phyloP scores from a whole-genome alignment of 1,140 invertebrate genomes.

The Drosophila parvula region DNA sequence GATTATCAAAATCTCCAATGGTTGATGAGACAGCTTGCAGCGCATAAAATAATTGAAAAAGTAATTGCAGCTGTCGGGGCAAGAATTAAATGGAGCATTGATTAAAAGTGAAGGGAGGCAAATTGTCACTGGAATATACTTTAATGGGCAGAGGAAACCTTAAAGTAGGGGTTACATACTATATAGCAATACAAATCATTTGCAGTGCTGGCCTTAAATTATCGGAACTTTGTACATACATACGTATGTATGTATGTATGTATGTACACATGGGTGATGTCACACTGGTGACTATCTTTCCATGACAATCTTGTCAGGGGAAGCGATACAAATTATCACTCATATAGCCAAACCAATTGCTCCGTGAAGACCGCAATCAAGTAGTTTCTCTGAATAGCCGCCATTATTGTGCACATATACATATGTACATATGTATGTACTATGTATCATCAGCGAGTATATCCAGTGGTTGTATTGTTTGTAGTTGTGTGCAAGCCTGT shows the following conservation, averaged over 20 bases:
- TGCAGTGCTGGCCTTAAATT: neutral
- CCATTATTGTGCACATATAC: constrained; percentile 11
- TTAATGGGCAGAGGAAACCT: neutral
- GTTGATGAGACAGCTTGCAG: constrained; percentile 17
- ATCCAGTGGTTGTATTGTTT: constrained; percentile 2
- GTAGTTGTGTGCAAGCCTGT: neutral
- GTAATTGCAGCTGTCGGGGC: neutral
- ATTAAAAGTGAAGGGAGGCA: neutral
- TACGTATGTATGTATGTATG: too few species aligned
- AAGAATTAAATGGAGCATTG: constrained; percentile 7
- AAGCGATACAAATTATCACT: constrained; percentile 32
- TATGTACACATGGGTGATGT: too few species aligned
- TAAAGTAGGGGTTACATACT: too few species aligned
- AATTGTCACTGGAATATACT: neutral
- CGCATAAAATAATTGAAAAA: constrained; percentile 29
- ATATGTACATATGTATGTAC: too few species aligned
- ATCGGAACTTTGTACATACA: too few species aligned
- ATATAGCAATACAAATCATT: neutral
- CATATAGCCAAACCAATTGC: constrained; percentile 29
- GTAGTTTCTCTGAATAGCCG: constrained; percentile 16
- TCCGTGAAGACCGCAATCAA: constrained; percentile 22
- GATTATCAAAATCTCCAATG: constrained; percentile 13
- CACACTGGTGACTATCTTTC: constrained; percentile 6
- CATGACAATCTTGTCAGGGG: constrained; percentile 1
- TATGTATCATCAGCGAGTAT: neutral